These are phyloP conservation scores for Amblyjoppa fuscipennis DNA, from an alignment of 2,888 invertebrate genomes.

Conservation along the genomic window DNA sequence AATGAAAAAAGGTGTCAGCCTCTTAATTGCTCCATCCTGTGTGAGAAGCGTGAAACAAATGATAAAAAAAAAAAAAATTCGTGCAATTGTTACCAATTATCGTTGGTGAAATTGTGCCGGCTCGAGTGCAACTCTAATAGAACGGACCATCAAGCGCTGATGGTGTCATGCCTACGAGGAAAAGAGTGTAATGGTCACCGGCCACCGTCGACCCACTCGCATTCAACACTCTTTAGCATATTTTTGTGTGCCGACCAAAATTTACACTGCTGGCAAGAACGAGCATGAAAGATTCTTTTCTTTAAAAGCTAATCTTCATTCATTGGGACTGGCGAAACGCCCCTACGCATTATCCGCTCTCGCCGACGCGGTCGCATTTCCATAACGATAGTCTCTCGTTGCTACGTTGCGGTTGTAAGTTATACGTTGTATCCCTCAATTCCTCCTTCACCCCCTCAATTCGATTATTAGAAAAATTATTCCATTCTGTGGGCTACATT, in stretches of 20 bases:
- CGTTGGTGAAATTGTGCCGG: constrained; percentile 31
- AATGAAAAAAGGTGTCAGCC: constrained; percentile 42
- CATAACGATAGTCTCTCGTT: constrained; percentile 66
- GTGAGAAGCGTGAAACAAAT: constrained; percentile 36
- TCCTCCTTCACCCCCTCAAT: too few relatives aligned
- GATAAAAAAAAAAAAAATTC: constrained; percentile 33
- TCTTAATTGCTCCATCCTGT: constrained; percentile 56
- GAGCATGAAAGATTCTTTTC: too few relatives aligned
- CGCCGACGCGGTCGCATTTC: constrained; percentile 67
- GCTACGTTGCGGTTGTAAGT: too few relatives aligned
- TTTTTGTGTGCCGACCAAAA: too few relatives aligned
- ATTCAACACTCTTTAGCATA: constrained; percentile 30
- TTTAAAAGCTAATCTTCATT: neutral
- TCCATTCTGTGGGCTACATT: too few relatives aligned
- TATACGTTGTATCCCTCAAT: too few relatives aligned
- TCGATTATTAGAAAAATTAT: too few relatives aligned
- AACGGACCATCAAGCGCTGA: neutral
- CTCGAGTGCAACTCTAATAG: constrained; percentile 26
- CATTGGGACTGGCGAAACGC: neutral
- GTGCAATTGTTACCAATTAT: constrained; percentile 52
- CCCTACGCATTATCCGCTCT: constrained; percentile 11
- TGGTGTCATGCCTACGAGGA: constrained; percentile 40
- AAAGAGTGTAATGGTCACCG: constrained; percentile 40
- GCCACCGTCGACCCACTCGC: constrained; percentile 50
- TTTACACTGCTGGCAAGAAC: too few relatives aligned